Evolutionary conservation across 2,888 invertebrate genomes (phyloP), one percentile per base, ranked within the genome.

Genomic region (Copidosoma aretas): DNA sequence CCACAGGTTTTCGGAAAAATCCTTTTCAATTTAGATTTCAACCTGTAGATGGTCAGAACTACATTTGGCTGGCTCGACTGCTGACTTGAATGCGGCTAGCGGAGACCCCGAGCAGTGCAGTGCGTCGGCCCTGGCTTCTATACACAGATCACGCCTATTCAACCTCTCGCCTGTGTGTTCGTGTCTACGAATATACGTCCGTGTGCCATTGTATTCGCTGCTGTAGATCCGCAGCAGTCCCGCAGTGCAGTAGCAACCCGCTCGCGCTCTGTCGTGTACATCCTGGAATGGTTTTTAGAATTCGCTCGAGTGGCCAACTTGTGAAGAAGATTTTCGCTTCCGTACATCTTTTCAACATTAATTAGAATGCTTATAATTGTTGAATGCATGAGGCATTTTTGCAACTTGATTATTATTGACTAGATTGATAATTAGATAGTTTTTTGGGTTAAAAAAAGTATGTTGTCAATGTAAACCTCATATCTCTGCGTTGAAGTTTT

Each of bases 181-280:
- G 32, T 8, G 32, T 32, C 32, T 8, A 32, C 73, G 72, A 71
- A 70, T 75, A 68, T 14, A n/a, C 19, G 57, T 57, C n/a, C 32
- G 52, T 41, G 49, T 24, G 25, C 54, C 46, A 22, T 61, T 67
- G 70, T 61, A 64, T 46, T 46, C 43, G 12, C 43, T 17, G 43
- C 12, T 15, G 52, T 8, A 54, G 52, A 57, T 24, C 60, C 60
- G 68, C 64, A 60, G 77, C 77, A 79, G 78, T 80, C 77, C 81
- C 77, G 78, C 80, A 80, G 77, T 80, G 80, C 81, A 79, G 80
- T 79, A 75, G 15, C 43, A 71, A 72, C 72, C 72, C 61, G 56
- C 39, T 71, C 70, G 70, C 4, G 8, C 19, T 32, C 4, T 17
- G 39, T 43, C 21, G 25, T 12, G n/a, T n/a, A n/a, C 24, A 12